A percentile compares a stretch with the other conserved stretches of the same genome.
Evolutionary conservation across 2,113 vertebrate genomes (phyloP).

Genomic region (Prochilodus magdalenae): DNA sequence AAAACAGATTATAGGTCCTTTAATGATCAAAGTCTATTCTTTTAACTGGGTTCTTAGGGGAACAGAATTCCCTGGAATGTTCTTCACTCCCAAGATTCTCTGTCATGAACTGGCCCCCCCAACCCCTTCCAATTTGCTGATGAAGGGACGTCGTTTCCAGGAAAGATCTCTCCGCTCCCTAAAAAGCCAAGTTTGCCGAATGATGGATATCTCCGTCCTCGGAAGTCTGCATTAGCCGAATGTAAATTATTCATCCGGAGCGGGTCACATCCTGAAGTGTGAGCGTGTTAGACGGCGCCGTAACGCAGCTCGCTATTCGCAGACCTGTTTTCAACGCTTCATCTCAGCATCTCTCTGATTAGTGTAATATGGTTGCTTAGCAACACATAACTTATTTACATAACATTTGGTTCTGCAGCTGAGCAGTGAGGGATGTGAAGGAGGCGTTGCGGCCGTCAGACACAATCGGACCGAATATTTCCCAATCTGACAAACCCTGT

Average conservation of each 20-base stretch:
- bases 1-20: no score
- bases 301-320: neutral
- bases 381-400: slow-evolving; percentile 55
- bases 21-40: no score
- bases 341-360: slow-evolving; percentile 28
- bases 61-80: no score
- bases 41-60: no score
- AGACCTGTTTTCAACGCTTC: neutral
- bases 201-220: neutral
- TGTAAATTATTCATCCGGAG: neutral
- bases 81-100: no score
- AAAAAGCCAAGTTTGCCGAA: neutral
- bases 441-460: slow-evolving; percentile 22
- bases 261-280: neutral
- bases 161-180: neutral
- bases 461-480: neutral
- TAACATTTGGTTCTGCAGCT: slow-evolving; percentile 48
- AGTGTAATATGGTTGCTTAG: slow-evolving; percentile 52
- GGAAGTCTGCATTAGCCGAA: neutral
- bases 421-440: slow-evolving; percentile 16
- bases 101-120: neutral
- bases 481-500: neutral
- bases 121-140: neutral
- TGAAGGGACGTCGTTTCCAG: neutral
- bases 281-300: neutral